Evolutionary conservation across 1,140 invertebrate genomes (phyloP).

Genomic region (Anagrus nilaparvatae): DNA sequence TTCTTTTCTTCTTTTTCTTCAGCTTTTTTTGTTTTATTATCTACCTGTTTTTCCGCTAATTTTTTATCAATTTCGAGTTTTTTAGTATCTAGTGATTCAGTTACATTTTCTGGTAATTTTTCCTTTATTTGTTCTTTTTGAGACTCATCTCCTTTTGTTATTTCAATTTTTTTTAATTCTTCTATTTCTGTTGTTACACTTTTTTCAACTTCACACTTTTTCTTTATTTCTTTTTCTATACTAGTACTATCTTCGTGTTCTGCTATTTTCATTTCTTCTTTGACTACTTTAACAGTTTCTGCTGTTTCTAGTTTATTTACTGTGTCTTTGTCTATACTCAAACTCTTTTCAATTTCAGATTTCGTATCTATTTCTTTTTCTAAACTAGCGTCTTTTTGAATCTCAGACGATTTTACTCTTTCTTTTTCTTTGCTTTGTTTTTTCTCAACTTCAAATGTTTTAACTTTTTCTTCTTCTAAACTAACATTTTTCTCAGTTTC

Average conservation of each 20-base stretch:
- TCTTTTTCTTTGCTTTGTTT: neutral
- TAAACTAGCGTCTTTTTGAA: neutral
- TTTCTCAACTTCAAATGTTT: neutral
- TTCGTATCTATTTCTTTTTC: neutral
- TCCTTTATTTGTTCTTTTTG: too few relatives aligned
- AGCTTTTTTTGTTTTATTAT: neutral
- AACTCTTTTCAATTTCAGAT: neutral
- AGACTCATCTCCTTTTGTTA: too few relatives aligned
- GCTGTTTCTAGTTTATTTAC: neutral
- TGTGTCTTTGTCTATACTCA: slow-evolving; percentile 9
- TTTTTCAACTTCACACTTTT: too few relatives aligned
- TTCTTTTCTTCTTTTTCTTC: neutral
- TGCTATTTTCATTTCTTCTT: slow-evolving; percentile 3
- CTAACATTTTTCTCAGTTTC: slow-evolving; percentile 5
- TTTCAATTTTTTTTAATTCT: neutral
- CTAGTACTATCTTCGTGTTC: neutral
- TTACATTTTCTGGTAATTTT: too few relatives aligned
- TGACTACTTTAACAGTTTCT: too few relatives aligned
- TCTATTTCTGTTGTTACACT: neutral
- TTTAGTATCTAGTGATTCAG: too few relatives aligned
- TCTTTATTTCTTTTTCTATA: slow-evolving; percentile 12
- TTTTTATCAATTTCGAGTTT: neutral
- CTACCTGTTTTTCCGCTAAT: neutral
- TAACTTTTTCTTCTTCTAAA: neutral
- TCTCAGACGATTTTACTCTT: neutral